Percentiles rank a stretch among this genome's conserved stretches.
These are phyloP conservation scores for Chironex yamaguchii DNA, from an alignment of 30 jellyfish, hydroid and myxozoan species.

Conservation along the genomic window DNA sequence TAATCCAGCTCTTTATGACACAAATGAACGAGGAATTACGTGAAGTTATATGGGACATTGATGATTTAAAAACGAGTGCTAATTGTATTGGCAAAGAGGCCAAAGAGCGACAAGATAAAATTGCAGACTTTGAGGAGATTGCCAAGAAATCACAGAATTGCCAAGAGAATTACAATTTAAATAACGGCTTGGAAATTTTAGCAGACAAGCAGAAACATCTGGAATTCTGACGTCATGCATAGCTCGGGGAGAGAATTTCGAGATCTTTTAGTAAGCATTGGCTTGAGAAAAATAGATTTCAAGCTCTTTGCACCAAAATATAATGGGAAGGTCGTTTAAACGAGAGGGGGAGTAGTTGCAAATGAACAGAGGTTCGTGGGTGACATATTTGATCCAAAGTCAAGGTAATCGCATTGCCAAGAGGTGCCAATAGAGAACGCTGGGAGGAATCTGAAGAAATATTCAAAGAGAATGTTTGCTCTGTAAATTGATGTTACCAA, in stretches of 20 bases:
- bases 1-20: slow-evolving; percentile 18
- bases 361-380: too few species aligned
- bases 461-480: slow-evolving; percentile 31
- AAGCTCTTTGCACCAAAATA: too few species aligned
- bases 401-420: slow-evolving; percentile 39
- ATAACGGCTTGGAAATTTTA: slow-evolving; percentile 11
- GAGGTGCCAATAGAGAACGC: slow-evolving; percentile 39
- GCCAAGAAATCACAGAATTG: not conserved
- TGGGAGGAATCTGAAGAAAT: slow-evolving; percentile 33
- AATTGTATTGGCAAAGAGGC: slow-evolving; percentile 3
- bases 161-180: slow-evolving; percentile 3
- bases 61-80: slow-evolving; percentile 11
- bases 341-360: too few species aligned
- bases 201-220: slow-evolving; percentile 16
- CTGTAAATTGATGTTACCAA: slow-evolving; percentile 11
- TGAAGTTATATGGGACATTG: slow-evolving; percentile 14
- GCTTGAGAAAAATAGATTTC: too few species aligned
- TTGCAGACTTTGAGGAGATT: slow-evolving; percentile 9
- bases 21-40: slow-evolving; percentile 18
- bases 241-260: too few species aligned
- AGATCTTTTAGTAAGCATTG: too few species aligned
- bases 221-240: slow-evolving; percentile 20
- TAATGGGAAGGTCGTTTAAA: too few species aligned
- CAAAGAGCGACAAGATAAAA: not conserved
- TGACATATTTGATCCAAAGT: too few species aligned